Conservation (phyloP, 2,797 vertebrate species). For the Huso huso region DNA sequence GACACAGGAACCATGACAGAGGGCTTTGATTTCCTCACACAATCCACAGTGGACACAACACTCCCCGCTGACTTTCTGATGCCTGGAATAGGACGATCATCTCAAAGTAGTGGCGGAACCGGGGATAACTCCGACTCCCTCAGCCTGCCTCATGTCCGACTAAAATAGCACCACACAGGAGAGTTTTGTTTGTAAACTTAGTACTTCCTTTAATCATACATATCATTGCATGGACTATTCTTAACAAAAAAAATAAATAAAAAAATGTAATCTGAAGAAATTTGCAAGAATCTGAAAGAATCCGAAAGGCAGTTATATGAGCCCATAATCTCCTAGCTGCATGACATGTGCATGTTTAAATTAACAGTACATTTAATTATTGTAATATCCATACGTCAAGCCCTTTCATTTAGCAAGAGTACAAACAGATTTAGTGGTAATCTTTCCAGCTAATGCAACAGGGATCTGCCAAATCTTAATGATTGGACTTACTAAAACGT, state of each 20-base stretch:
- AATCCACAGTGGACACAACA: conserved; percentile 54
- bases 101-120: conserved; percentile 61
- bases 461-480: conserved; percentile 35
- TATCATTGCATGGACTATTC: conserved; percentile 76
- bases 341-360: conserved; percentile 78
- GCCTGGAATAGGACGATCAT: conserved; percentile 73
- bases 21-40: conserved; percentile 67
- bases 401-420: conserved; percentile 39
- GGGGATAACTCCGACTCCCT: conserved; percentile 71
- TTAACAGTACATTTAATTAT: conserved; percentile 56
- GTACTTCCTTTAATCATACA: conserved; percentile 69
- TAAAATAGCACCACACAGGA: conserved; percentile 67
- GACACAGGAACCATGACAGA: conserved; percentile 61
- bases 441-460: conserved; percentile 40
- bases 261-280: conserved; percentile 19
- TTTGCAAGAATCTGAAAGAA: conserved; percentile 49
- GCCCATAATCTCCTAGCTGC: conserved; percentile 61
- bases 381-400: conserved; percentile 36
- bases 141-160: conserved; percentile 78
- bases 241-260: conserved; percentile 44
- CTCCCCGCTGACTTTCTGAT: conserved; percentile 76
- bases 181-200: conserved; percentile 52
- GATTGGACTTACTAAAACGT: conserved; percentile 22
- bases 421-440: conserved; percentile 44
- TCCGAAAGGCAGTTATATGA: conserved; percentile 45